Evolutionary conservation across 1,140 invertebrate genomes (phyloP), one percentile per base, ranked within the genome.

Genomic region (Globodera rostochiensis): DNA sequence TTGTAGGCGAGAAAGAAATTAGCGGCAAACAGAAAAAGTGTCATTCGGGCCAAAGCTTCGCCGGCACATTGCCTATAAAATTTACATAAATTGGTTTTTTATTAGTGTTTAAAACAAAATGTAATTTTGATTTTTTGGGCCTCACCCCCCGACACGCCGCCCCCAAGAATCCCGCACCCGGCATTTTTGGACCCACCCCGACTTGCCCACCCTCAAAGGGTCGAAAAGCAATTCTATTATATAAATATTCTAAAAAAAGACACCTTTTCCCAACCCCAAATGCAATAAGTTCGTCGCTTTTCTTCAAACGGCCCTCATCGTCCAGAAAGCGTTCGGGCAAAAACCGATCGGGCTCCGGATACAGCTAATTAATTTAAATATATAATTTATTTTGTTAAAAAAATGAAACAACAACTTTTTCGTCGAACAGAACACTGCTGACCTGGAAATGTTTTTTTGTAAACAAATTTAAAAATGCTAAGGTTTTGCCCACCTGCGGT

Each of bases 11-110:
- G 73, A 21, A 85, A 74, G 9, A 83, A 69, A 53, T 83, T 83
- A 6, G 82, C 83, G 57, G 79, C 66, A 60, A 83, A 85, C 6
- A 83, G 77, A 45, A 85, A 83, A 57, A 83, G 75, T 45, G 49
- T 60, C 83, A 83, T 85, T 53, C 83, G 36, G 3, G 83, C 78
- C 19, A 83, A 67, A 4, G 82, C 53, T 46, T 83, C 82, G 45
- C 82, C 82, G 19, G 79, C 36, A 73, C 83, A 83, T 85, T 82
- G 82, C 7, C 76, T 80, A 8, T 4, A 67, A 64, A 64, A 11
- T 15, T 46, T 53, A 0, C 1, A 53, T 5, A 53, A 53, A 53
- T 1, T 9, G 11, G 11, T 53, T 7, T 53, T 7, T 1, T 53
- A n/a, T 53, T 9, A 53, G 4, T 9, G 7, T 53, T 5, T 1